Base-by-base conservation (phyloP, 2,113 vertebrate species). In the Chroicocephalus ridibundus region DNA sequence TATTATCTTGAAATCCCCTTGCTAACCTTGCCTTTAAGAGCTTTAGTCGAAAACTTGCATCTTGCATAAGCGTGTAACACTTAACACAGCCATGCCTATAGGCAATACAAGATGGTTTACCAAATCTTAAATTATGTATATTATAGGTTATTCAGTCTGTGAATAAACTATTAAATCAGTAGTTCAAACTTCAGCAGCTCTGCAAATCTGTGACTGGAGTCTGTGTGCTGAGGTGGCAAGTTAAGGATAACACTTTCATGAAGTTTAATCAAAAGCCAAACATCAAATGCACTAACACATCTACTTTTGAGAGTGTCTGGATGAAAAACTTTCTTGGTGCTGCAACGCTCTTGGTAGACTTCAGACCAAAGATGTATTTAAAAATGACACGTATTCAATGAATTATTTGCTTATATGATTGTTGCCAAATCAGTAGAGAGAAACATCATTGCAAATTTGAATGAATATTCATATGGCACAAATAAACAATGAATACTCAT, bases 401-500 rank as follows among this genome's bases (percentile, higher is more conserved):
- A 93, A 86, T 87, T 93, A 82, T 94, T 94, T 91, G 52, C 74
- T 82, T 76, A 40, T 58, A 57, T 36, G 62, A 54, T 70, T 94
- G 78, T 91, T 91, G 82, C 68, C 82, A 92, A 92, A 68, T 86
- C 94, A 95, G 82, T 68, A 89, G 93, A 92, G 86, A 92, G 81
- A 96, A 96, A 92, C 71, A 85, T 52, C 34, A 46, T n/a, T 95
- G 82, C 75, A 80, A 88, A 94, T 77, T 88, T 93, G 62, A 88
- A 96, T 95, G 80, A 95, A 96, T 95, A 96, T 96, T 97, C 88
- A 95, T 86, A 62, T 19, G 49, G 70, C 0, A 0, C 65, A 92
- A 94, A 94, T 93, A 96, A 96, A 94, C 75, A 94, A 77, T 89
- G 83, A 95, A 76, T 92, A 94, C 69, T 92, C 52, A 76, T 84